Conservation (phyloP, 1,140 invertebrate species). For the Bombus terrestris region DNA sequence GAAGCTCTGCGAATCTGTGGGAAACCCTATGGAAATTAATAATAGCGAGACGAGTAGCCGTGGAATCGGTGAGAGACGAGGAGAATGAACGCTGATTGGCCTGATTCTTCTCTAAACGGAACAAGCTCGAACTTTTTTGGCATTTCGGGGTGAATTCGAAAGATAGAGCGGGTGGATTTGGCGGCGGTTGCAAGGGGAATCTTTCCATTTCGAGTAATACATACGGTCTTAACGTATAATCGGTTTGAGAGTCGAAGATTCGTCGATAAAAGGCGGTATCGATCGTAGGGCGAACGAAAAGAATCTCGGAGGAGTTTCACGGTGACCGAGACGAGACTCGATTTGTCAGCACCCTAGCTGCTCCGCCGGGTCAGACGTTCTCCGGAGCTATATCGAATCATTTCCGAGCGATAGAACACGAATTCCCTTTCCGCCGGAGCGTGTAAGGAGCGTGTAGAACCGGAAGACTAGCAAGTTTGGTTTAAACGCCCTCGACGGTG, state of each 20-base stretch:
- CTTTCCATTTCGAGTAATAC: background rate
- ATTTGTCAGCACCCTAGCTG: constrained; percentile 68
- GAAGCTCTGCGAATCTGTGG: constrained; percentile 29
- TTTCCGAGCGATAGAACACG: constrained; percentile 70
- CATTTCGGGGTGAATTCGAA: background rate
- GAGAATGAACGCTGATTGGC: constrained; percentile 53
- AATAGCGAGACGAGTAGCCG: constrained; percentile 29
- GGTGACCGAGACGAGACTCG: constrained; percentile 63
- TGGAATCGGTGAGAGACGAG: constrained; percentile 12
- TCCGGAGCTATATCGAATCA: constrained; percentile 66
- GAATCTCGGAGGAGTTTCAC: constrained; percentile 42
- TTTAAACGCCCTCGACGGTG: constrained; percentile 13
- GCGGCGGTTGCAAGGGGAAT: background rate
- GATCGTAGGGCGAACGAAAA: constrained; percentile 52
- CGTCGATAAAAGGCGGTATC: constrained; percentile 32
- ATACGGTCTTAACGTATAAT: background rate
- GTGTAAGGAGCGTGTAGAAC: constrained; percentile 32
- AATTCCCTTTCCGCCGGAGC: constrained; percentile 52
- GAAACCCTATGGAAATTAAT: constrained; percentile 45
- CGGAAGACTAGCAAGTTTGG: background rate
- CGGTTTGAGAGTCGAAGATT: background rate
- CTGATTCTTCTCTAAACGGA: constrained; percentile 25
- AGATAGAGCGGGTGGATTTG: background rate
- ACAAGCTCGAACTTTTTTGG: background rate
- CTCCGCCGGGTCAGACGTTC: constrained; percentile 56